Conservation (phyloP, 2,113 vertebrate genomes). For the Vanacampus margaritifer region DNA sequence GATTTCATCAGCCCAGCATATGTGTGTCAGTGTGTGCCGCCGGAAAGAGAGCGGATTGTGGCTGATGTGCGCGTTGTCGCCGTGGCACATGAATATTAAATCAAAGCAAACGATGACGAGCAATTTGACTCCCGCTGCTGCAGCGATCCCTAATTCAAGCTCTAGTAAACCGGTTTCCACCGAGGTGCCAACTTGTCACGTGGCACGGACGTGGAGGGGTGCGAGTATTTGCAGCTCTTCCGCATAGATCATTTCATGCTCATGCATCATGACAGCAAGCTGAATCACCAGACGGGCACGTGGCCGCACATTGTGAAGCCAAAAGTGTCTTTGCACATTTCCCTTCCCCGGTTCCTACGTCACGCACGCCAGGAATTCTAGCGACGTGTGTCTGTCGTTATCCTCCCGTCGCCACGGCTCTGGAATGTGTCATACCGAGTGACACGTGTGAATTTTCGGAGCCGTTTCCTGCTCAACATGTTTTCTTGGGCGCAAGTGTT, state of each 20-base stretch:
- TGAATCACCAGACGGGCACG: conserved; percentile 68
- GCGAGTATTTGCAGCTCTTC: conserved; percentile 46
- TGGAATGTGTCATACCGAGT: neutral
- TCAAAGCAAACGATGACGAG: neutral
- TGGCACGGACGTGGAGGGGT: conserved; percentile 25
- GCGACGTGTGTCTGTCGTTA: neutral
- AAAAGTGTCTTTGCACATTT: conserved; percentile 21
- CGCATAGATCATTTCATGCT: conserved; percentile 54
- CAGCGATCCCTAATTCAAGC: conserved; percentile 7
- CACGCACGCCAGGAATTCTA: conserved; percentile 3
- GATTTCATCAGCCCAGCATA: conserved; percentile 60
- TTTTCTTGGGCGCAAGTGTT: neutral
- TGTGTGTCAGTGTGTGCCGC: conserved; percentile 52
- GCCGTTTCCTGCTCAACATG: neutral
- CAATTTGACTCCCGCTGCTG: neutral
- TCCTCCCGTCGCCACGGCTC: neutral
- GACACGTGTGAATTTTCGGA: neutral
- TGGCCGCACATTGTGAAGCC: conserved; percentile 35
- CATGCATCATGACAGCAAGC: conserved; percentile 49
- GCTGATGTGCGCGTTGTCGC: conserved; percentile 1
- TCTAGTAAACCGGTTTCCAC: conserved; percentile 18
- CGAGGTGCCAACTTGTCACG: conserved; percentile 25
- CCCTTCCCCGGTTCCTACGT: neutral
- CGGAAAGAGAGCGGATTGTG: neutral
- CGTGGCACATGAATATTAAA: conserved; percentile 22